Evolutionary conservation across 1,140 invertebrate genomes (phyloP), one percentile per base, ranked within the genome.

Genomic region (Hylaeus anthracinus): DNA sequence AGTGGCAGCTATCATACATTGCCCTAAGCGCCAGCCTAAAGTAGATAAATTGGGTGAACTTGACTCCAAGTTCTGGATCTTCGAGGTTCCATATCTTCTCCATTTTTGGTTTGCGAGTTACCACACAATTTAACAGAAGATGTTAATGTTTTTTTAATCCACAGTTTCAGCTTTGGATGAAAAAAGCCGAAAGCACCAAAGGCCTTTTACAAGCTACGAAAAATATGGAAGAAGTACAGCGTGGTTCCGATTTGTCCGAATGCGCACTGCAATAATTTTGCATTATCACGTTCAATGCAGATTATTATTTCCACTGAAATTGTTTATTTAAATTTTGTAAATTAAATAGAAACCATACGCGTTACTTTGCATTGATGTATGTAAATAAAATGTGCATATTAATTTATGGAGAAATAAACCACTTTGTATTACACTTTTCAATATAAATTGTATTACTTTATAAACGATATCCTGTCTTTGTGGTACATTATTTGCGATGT

Each of bases 161-260:
- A 55, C 66, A 95, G 94, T 82, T 95, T 74, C 92, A 94, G 81
- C 89, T 92, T 66, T 95, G 94, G 95, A 94, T 95, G 88, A 94
- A 94, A 82, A 94, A 94, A 88, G 95, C 94, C 1, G 94, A 95
- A 84, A 94, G 94, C 83, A 94, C 94, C 8, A 95, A 95, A 79
- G 93, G 91, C 48, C 93, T 95, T 67, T 83, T 95, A 61, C 26
- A 26, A 26, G 90, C 89, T n/a, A 91, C 92, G 0, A 90, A 90
- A 82, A 81, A 88, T 56, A 90, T 92, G 6, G 87, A 91, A 43
- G 83, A 88, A 69, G 53, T 71, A 5, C 84, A 83, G 12, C 84
- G 86, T 45, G 55, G 79, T 12, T 71, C 84, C 6, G 85, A 92
- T 4, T 79, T 73, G 10, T 75, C 79, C 15, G 90, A 91, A 77